Evolutionary conservation across 1,140 invertebrate genomes (phyloP), one percentile per base, ranked within the genome.

Genomic region (Penaeus chinensis): DNA sequence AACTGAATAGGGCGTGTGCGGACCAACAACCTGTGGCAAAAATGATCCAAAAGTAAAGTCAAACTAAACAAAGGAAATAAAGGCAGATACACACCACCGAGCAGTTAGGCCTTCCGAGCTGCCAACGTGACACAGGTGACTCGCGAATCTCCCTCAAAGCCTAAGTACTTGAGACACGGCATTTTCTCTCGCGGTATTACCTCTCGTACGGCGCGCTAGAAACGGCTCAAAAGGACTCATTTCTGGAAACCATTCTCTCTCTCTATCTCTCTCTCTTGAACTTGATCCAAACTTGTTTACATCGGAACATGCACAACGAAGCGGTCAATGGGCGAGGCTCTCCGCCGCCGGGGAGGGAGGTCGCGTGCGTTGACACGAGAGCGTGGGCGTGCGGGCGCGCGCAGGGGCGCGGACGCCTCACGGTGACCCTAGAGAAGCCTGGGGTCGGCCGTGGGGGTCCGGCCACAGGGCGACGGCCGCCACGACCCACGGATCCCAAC

Each of bases 261-360:
- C 81, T 82, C 27, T 77, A 32, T 83, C 81, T 82, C 32, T 32
- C 85, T 81, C 78, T 81, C 80, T 54, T 87, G 69, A 82, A 87
- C 74, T 77, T 87, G 62, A 60, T 81, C 82, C 86, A 63, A 87
- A 54, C 54, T 54, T 54, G 54, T 54, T 54, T 54, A 54, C 54
- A 54, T 54, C 54, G 54, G 54, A 82, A 87, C 86, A 87, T 87
- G 86, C 86, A 87, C 61, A 85, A 87, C 81, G 61, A 83, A 87
- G 86, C 86, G 77, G 81, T 82, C 86, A 32, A 42, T 82, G 69
- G 69, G 60, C 65, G 22, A 66, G 61, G 62, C 42, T 74, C 66
- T 42, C 81, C 63, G 42, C 18, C 32, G 81, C 62, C 63, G 61
- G 42, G 61, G 47, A 42, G 66, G 62, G 42, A 42, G 81, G 63